Conservation (phyloP, 1,140 invertebrate species). For the Heliconius nattereri region DNA sequence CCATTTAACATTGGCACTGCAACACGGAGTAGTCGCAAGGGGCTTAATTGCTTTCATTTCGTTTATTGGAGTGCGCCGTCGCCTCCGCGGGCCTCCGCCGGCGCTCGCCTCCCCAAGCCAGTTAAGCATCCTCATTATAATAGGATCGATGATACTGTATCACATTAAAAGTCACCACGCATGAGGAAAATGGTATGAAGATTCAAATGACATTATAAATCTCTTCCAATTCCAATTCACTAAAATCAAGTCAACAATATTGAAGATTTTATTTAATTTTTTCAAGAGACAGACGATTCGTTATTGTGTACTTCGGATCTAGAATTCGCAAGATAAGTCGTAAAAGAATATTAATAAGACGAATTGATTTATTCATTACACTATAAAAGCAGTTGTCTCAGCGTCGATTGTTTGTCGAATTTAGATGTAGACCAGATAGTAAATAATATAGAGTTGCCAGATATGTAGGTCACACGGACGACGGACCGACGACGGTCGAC, state of each 20-base stretch:
- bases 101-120: neutral
- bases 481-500: neutral
- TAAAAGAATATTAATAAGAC: neutral
- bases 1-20: neutral
- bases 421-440: neutral
- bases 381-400: neutral
- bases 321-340: neutral
- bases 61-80: slow-evolving; percentile 22
- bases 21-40: slow-evolving; percentile 13
- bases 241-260: neutral
- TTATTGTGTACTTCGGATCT: neutral
- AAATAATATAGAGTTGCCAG: neutral
- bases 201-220: neutral
- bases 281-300: neutral
- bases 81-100: slow-evolving; percentile 7
- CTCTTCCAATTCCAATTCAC: neutral
- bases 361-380: slow-evolving; percentile 6
- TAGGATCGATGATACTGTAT: neutral
- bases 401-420: neutral
- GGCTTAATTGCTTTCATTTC: slow-evolving; percentile 29
- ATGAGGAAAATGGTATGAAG: neutral
- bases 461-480: neutral
- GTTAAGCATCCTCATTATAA: neutral
- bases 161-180: neutral
- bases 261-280: neutral